Evolutionary conservation across 2,888 invertebrate species (phyloP).

Genomic region (Thymelicus lineola): DNA sequence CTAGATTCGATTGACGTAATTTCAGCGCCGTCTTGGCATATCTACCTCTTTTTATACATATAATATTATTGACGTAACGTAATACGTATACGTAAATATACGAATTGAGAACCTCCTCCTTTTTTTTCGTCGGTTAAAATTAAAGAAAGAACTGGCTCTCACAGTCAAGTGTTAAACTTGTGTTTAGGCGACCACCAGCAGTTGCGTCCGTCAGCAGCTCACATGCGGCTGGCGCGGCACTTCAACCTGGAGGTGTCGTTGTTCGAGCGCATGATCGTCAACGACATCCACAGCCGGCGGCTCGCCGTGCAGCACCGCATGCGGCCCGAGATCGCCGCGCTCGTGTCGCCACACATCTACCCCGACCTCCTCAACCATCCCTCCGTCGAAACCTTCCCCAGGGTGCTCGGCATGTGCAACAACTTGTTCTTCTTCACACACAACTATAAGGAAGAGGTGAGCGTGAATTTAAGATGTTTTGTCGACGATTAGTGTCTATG

Average conservation of each 20-base stretch:
- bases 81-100: too few species aligned
- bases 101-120: too few species aligned
- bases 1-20: too few species aligned
- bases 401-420: constrained; percentile 84
- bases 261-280: constrained; percentile 92
- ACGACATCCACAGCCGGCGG: constrained; percentile 86
- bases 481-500: too few species aligned
- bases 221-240: constrained; percentile 86
- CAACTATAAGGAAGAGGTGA: constrained; percentile 82
- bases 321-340: constrained; percentile 85
- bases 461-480: constrained; percentile 2
- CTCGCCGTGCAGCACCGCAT: constrained; percentile 91
- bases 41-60: too few species aligned
- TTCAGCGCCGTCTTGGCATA: too few species aligned
- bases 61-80: too few species aligned
- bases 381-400: constrained; percentile 84
- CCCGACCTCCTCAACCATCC: constrained; percentile 85
- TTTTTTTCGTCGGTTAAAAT: too few species aligned
- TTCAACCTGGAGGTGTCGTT: constrained; percentile 91
- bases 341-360: constrained; percentile 90
- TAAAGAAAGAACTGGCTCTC: neutral
- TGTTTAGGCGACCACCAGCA: constrained; percentile 91
- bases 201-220: constrained; percentile 89
- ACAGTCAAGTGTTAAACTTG: neutral
- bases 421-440: constrained; percentile 90